Evolutionary conservation across 2,888 invertebrate species (phyloP), one percentile per base, ranked within the genome.

Genomic region (Calliphora vomitoria): DNA sequence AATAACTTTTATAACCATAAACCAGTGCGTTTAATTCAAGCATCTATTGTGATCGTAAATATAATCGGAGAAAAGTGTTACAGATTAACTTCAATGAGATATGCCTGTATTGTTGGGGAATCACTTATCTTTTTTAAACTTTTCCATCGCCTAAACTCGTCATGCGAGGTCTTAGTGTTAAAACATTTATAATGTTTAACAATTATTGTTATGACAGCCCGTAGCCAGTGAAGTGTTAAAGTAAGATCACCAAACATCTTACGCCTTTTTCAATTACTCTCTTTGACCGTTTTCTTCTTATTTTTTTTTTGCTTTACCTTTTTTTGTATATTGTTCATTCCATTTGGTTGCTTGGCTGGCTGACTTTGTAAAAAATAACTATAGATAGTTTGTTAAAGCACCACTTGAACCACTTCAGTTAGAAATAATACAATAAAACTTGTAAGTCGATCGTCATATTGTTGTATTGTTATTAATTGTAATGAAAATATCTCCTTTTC

Each of bases 151-250:
- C 35, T 35, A 6, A 35, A 35, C 35, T 35, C 72, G 72, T 1
- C 31, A 15, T 66, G 58, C 44, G 13, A 31, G 79, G 41, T 53
- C 20, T 18, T 11, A 50, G 74, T 82, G 69, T 41, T 6, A 44
- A 53, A 68, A 44, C 53, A 85, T 76, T 75, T 76, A 31, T 64
- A 76, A 64, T 71, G 55, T 55, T 75, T 41, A 75, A 75, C 82
- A 82, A 75, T 79, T 75, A 79, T 82, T 86, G 64, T 80, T 87
- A 87, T 87, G 86, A 87, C 86, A 87, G 83, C 66, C 71, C 18
- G 20, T 75, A 50, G 31, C 76, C 71, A 81, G n/a, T 72, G 18
- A 60, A 81, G 81, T 82, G 85, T 71, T 85, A 82, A 82, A 82
- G 86, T 68, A 58, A 74, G 78, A 78, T 78, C 82, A 68, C 82